Base-by-base conservation (phyloP, 92 coral and sea anemone genomes). In the Zoanthus solanderi region DNA sequence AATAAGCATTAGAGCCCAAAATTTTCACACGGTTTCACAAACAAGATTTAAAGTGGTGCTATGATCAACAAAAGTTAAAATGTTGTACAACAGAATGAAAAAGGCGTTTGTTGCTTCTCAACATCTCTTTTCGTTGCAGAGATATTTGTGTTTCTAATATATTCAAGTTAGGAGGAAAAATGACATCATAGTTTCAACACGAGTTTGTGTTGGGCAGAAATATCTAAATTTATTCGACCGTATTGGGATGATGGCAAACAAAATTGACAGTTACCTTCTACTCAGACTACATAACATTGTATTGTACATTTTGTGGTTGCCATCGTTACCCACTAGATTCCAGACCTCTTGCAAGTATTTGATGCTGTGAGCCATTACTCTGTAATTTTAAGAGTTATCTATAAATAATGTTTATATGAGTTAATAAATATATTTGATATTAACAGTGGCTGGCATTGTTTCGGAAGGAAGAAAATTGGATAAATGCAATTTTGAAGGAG, bases 401-500 rank as follows among this genome's bases (percentile, higher is more conserved):
- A 58, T 58, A 58, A 58, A 58, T 54, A 53, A 53, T 58, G 66
- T 58, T 58, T 58, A 58, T 58, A 58, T 58, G 66, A 58, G 28
- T 58, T 58, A 58, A 58, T 58, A 58, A 58, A 58, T 58, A 58
- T 15, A 58, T 12, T 58, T 58, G 66, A 58, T 58, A 12, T 50
- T 50, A 50, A 50, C 9, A 50, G 56, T 58, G 66, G 66, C 66
- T 58, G 66, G 66, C 29, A 58, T 58, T 58, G 66, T 58, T 58
- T 58, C 66, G 66, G 66, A 58, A 16, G 66, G 66, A 58, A 58
- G 66, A 15, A 58, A 58, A 58, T 58, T 58, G 66, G 66, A 58
- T 58, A 58, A 58, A 58, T 58, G 66, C 66, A 58, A 58, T 58
- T 58, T 58, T 58, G 66, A 58, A 58, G 66, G 66, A 14, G 66